Evolutionary conservation across 2,888 invertebrate species (phyloP).

Genomic region (Formica aserva): DNA sequence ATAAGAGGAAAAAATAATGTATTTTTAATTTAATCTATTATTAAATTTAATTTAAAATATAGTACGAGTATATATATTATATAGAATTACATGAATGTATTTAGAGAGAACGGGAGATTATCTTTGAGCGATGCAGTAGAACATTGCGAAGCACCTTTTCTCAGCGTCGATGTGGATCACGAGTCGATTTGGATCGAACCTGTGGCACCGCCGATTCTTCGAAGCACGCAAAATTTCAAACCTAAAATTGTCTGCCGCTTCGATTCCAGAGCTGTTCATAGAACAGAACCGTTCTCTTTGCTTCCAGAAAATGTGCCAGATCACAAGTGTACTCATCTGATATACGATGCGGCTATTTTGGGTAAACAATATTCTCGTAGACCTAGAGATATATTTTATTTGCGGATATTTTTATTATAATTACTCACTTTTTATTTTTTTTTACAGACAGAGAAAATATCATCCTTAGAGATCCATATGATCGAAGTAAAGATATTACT

Average conservation of each 20-base stretch:
- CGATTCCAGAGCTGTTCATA: conserved; percentile 89
- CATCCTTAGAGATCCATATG: conserved; percentile 89
- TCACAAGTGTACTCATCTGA: conserved; percentile 90
- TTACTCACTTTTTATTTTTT: neutral
- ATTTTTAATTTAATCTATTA: neutral
- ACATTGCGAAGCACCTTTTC: conserved; percentile 82
- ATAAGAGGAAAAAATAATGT: too few species aligned
- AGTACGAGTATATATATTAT: neutral
- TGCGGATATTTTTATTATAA: neutral
- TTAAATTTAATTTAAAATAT: neutral
- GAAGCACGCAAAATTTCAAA: conserved; percentile 69
- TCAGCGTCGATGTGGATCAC: conserved; percentile 71
- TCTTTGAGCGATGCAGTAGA: conserved; percentile 92
- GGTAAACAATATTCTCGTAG: conserved; percentile 69
- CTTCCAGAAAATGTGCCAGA: conserved; percentile 89
- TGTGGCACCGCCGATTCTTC: conserved; percentile 80
- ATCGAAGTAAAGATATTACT: conserved; percentile 90
- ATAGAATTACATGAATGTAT: too few species aligned
- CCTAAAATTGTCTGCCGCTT: conserved; percentile 89
- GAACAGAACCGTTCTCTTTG: conserved; percentile 90
- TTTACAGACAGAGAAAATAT: conserved; percentile 88
- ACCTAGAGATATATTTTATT: neutral
- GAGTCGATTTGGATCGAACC: conserved; percentile 84
- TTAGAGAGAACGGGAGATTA: conserved; percentile 82
- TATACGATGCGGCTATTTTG: conserved; percentile 91